A percentile compares a stretch with the other conserved stretches of the same genome.
phyloP scores from a whole-genome alignment of 23 tunicate genomes.

The Styela plicata region DNA sequence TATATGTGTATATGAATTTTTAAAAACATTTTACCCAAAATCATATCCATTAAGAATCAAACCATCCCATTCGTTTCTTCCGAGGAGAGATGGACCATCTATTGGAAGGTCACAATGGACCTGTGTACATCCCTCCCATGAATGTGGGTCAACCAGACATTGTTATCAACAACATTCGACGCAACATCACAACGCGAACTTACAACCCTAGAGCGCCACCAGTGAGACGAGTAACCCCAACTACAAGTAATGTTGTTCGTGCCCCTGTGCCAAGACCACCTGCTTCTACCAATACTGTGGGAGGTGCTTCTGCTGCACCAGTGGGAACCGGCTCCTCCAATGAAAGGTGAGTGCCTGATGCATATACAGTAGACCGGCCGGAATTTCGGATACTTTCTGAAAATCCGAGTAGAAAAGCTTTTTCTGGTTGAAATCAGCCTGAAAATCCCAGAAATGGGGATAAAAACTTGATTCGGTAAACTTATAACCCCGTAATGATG shows the following conservation, averaged over 20 bases:
- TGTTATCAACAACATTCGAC: not conserved
- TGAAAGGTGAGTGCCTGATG: not conserved
- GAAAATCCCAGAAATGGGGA: too few species aligned
- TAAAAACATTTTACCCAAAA: too few species aligned
- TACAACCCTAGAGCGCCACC: not conserved
- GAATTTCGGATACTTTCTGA: too few species aligned
- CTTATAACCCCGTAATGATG: too few species aligned
- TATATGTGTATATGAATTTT: too few species aligned
- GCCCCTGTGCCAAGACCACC: too few species aligned
- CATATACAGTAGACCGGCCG: too few species aligned
- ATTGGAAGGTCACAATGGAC: not conserved
- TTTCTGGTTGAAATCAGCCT: too few species aligned
- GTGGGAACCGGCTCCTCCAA: not conserved
- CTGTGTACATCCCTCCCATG: not conserved
- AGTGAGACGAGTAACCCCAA: not conserved
- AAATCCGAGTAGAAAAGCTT: too few species aligned
- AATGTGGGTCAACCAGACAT: not conserved
- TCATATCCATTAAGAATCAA: too few species aligned
- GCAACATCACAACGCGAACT: not conserved
- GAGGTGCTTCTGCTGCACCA: not conserved
- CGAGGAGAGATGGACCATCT: not conserved
- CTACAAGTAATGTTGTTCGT: too few species aligned
- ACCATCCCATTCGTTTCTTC: slow-evolving; percentile 14
- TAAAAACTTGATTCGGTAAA: too few species aligned
- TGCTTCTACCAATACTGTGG: not conserved